Percentiles rank a stretch among this genome's conserved stretches.
These are phyloP conservation scores for Falco peregrinus DNA, from an alignment of 2,797 vertebrate genomes.

Conservation along the genomic window DNA sequence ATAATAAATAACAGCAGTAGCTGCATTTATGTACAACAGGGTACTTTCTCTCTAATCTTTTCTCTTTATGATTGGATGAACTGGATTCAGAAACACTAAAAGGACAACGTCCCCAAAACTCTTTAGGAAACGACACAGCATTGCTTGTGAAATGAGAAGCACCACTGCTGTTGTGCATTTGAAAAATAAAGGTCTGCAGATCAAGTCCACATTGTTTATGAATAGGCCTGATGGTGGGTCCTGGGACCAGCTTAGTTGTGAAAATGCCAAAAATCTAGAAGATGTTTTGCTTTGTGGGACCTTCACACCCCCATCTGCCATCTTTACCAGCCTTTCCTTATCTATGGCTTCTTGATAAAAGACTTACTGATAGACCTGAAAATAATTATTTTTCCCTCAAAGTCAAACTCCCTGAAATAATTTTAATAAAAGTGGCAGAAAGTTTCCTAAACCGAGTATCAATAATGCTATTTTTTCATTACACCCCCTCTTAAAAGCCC, in stretches of 20 bases:
- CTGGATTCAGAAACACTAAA: background rate
- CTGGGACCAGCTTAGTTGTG: background rate
- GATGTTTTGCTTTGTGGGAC: background rate
- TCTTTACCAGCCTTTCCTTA: background rate
- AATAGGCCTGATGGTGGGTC: background rate
- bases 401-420: background rate
- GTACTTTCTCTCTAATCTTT: background rate
- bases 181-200: background rate
- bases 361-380: background rate
- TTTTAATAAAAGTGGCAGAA: background rate
- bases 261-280: background rate
- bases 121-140: background rate
- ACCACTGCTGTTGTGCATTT: background rate
- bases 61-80: background rate
- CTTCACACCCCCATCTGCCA: background rate
- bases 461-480: background rate
- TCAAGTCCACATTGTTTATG: rapidly evolving
- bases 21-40: background rate
- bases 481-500: background rate
- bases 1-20: background rate
- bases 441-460: background rate
- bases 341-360: background rate
- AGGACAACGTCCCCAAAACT: background rate
- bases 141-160: background rate
- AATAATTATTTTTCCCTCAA: background rate